phyloP scores from a whole-genome alignment of 1,140 invertebrate species.

The Brachionus calyciflorus region DNA sequence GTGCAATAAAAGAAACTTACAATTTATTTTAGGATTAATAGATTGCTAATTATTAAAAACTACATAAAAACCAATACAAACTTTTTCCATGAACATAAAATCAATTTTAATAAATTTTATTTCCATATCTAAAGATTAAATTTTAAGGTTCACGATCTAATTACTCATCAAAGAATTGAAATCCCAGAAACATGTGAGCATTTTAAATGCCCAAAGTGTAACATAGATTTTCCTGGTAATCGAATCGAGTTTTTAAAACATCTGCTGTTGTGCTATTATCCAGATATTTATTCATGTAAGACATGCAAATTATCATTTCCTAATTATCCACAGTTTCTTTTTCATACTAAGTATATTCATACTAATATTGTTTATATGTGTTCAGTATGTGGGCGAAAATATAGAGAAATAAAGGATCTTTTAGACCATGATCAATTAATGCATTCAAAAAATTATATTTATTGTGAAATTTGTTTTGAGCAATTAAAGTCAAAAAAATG shows the following conservation, averaged over 20 bases:
- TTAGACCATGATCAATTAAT: slow-evolving; percentile 42
- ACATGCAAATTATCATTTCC: slow-evolving; percentile 20
- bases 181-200: background rate
- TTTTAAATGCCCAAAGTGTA: slow-evolving; percentile 12
- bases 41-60: too few species aligned
- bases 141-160: slow-evolving; percentile 19
- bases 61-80: too few species aligned
- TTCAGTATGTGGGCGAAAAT: slow-evolving; percentile 35
- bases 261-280: slow-evolving; percentile 12
- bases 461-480: slow-evolving; percentile 34
- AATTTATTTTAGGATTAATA: too few species aligned
- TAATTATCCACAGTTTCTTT: slow-evolving; percentile 9
- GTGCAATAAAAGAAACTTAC: too few species aligned
- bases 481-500: background rate
- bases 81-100: too few species aligned
- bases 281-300: slow-evolving; percentile 4
- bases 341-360: slow-evolving; percentile 33
- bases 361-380: slow-evolving; percentile 17
- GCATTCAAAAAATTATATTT: background rate
- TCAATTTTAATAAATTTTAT: background rate
- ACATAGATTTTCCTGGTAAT: background rate
- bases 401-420: background rate
- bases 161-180: background rate
- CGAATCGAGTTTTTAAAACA: background rate
- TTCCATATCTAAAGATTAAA: background rate